Conservation (phyloP, 2,888 invertebrate species). For the Chamaedrilus cognettii region DNA sequence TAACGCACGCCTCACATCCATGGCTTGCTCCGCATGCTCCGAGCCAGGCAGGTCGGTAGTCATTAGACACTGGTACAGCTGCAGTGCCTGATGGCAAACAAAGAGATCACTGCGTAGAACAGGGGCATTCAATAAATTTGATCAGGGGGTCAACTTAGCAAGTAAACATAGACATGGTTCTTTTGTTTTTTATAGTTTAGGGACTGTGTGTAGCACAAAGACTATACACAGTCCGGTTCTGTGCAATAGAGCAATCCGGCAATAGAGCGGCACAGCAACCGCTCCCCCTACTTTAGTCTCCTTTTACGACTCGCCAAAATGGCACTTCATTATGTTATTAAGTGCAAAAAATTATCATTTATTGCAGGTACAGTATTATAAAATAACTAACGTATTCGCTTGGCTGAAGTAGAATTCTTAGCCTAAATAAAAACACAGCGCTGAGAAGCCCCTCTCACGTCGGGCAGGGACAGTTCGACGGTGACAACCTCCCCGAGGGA, state of each 20-base stretch:
- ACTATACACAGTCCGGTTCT: too few species aligned
- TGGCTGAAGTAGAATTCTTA: too few species aligned
- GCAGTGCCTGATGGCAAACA: slow-evolving; percentile 44
- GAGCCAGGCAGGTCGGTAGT: slow-evolving; percentile 68
- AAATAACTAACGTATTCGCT: too few species aligned
- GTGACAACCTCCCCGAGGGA: slow-evolving; percentile 78
- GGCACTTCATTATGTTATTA: background rate
- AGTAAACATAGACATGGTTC: too few species aligned
- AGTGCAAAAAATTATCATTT: background rate
- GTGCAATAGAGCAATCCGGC: too few species aligned
- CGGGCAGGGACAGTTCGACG: slow-evolving; percentile 83
- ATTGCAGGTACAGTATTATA: too few species aligned
- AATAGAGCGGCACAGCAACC: too few species aligned
- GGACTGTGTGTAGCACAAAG: too few species aligned
- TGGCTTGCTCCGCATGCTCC: slow-evolving; percentile 69
- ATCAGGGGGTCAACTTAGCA: background rate
- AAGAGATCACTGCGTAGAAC: background rate
- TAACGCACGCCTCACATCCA: slow-evolving; percentile 77
- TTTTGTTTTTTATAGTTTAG: too few species aligned
- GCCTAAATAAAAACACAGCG: too few species aligned
- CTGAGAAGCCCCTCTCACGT: slow-evolving; percentile 68
- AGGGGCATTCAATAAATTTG: background rate
- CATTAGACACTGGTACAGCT: slow-evolving; percentile 79
- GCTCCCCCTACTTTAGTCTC: too few species aligned
- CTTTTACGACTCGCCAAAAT: too few species aligned